Conservation (phyloP, 2,888 invertebrate genomes). For the Dexiosoma caninum region DNA sequence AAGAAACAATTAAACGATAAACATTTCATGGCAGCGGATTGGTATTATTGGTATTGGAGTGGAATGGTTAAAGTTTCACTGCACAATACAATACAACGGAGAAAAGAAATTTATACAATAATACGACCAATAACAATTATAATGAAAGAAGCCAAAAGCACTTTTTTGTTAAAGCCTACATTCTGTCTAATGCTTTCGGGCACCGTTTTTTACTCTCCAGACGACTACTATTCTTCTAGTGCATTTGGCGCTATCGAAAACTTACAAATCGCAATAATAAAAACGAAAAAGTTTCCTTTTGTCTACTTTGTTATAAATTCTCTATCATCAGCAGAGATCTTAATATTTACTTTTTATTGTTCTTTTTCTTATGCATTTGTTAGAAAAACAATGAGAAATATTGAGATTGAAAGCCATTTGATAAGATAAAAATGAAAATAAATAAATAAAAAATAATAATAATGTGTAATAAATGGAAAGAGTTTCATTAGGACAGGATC, state of each 20-base stretch:
- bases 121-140: conserved; percentile 26
- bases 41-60: conserved; percentile 50
- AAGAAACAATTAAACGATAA: conserved; percentile 52
- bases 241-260: conserved; percentile 53
- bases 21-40: conserved; percentile 52
- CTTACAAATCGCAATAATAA: conserved; percentile 36
- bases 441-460: too few species aligned
- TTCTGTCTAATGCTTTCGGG: conserved; percentile 23
- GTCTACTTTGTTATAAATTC: background rate
- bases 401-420: too few species aligned
- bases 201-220: background rate
- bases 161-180: conserved; percentile 12
- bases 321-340: background rate
- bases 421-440: too few species aligned
- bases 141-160: conserved; percentile 23
- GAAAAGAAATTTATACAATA: conserved; percentile 12
- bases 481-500: too few species aligned
- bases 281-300: conserved; percentile 30
- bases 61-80: conserved; percentile 56
- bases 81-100: conserved; percentile 20
- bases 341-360: background rate
- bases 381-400: background rate
- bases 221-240: conserved; percentile 6
- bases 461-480: too few species aligned
- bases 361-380: background rate